These are phyloP conservation scores for Chrysolina americana DNA, from an alignment of 2,888 invertebrate genomes.

Conservation along the genomic window DNA sequence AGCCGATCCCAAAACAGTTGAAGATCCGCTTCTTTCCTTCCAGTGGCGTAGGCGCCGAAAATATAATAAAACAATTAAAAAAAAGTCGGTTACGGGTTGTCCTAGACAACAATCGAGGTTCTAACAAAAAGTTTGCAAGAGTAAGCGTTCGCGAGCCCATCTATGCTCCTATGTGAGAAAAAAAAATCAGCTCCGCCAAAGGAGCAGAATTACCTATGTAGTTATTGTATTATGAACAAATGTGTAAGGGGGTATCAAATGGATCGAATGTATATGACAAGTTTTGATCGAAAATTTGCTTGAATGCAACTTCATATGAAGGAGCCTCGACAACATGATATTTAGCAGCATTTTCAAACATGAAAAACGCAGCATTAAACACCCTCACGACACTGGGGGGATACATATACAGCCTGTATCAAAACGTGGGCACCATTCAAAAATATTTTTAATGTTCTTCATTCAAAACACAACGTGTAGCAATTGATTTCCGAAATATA, in stretches of 20 bases:
- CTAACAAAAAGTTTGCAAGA: constrained; percentile 31
- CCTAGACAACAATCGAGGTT: constrained; percentile 34
- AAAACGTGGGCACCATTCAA: too few species aligned
- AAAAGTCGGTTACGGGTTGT: constrained; percentile 47
- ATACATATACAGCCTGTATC: too few species aligned
- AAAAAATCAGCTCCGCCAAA: constrained; percentile 55
- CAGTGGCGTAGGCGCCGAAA: constrained; percentile 32
- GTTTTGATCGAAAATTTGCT: constrained; percentile 22
- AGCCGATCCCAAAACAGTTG: background rate
- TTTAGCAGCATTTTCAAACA: too few species aligned
- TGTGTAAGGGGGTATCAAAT: constrained; percentile 45
- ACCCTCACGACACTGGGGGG: too few species aligned
- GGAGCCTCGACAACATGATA: background rate
- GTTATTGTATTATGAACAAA: constrained; percentile 59
- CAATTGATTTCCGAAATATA: too few species aligned
- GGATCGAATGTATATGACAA: constrained; percentile 28
- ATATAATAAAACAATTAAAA: constrained; percentile 35
- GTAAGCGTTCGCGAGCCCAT: constrained; percentile 54
- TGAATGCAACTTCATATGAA: background rate
- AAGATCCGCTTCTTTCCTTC: constrained; percentile 21
- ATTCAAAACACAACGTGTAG: too few species aligned
- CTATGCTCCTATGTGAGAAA: constrained; percentile 56
- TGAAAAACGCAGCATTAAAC: too few species aligned
- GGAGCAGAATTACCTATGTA: constrained; percentile 53
- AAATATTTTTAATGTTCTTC: too few species aligned